Base-by-base conservation (phyloP, 2,113 vertebrate species). In the Morone chrysops region DNA sequence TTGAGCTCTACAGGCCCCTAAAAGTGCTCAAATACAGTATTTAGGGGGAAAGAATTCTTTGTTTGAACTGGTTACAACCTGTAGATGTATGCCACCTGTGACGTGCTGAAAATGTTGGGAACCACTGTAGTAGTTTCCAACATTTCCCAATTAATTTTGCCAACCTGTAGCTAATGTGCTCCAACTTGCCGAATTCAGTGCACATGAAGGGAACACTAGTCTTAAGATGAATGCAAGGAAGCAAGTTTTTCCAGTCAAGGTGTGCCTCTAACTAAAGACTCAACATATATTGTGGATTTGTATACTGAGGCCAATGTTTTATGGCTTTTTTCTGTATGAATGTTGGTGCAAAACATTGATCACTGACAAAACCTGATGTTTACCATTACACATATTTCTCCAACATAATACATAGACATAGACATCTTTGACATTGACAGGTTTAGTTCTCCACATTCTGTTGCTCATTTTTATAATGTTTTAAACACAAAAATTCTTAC, bases 151-250 rank as follows among this genome's bases (percentile, higher is more conserved):
- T 41, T 60, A 45, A 0, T 17, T 54, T 62, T 38, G 36, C 62
- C 45, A 53, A n/a, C 53, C 12, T 36, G 47, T 36, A 40, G 61
- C 16, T 70, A 75, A 75, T 76, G 60, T 71, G 66, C 38, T 31
- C 6, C 14, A 69, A 79, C 57, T 0, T 67, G 59, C 20, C 11
- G 0, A 67, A 56, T 63, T 63, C 22, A 43, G 20, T 65, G 18
- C 22, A 48, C 14, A 18, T 53, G 36, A 57, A 43, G 22, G 68
- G 6, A 65, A 16, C 65, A 50, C 5, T 12, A 4, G 14, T 11
- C 16, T 31, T 5, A 20, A 43, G 18, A 8, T 51, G 6, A 16
- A 45, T 57, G 50, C 36, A 63, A 54, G 18, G 22, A 8, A 62
- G 9, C n/a, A 47, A 11, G 50, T 38, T 72, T 57, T 72, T 56